Evolutionary conservation across 2,888 invertebrate genomes (phyloP).

Genomic region (Dolichopus griseipennis): DNA sequence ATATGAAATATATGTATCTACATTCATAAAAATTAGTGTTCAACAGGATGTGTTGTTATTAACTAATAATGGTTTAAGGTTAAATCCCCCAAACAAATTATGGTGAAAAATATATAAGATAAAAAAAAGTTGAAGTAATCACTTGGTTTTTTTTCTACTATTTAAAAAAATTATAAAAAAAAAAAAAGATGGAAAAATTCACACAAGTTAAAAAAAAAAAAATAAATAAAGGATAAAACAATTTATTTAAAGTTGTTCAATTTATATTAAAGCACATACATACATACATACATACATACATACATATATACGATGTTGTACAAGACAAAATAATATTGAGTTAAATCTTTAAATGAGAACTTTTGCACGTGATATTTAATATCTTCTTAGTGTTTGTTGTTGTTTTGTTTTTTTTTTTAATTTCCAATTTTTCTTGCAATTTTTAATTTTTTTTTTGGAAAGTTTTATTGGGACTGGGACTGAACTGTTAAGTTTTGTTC

Average conservation of each 20-base stretch:
- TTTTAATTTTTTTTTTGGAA: no score
- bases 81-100: background rate
- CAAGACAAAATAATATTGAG: background rate
- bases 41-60: background rate
- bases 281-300: background rate
- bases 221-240: background rate
- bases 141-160: background rate
- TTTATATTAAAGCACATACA: background rate
- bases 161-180: background rate
- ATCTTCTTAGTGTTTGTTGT: background rate
- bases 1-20: no score
- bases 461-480: no score
- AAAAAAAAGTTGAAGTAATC: background rate
- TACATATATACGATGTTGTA: background rate
- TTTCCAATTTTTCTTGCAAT: no score
- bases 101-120: background rate
- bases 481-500: no score
- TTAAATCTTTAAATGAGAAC: background rate
- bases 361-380: background rate
- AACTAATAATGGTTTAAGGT: conserved; percentile 6
- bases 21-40: no score
- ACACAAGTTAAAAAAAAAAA: background rate
- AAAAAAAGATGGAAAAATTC: background rate
- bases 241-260: background rate
- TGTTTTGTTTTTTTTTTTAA: background rate